Evolutionary conservation across 37 sponge, comb jelly and placozoan species (phyloP).

Genomic region (Agelas oroides): DNA sequence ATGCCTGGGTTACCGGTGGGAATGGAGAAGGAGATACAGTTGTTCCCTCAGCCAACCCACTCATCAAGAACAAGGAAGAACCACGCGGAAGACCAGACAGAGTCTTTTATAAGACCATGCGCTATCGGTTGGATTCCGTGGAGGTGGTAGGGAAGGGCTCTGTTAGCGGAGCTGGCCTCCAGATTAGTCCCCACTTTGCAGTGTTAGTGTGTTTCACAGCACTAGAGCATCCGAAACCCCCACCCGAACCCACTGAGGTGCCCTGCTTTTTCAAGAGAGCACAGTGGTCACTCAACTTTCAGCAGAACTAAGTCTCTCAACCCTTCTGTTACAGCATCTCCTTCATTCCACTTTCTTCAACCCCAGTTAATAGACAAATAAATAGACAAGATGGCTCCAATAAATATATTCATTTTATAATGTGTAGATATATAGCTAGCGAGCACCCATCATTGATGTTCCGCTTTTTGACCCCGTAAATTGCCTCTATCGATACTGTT

Average conservation of each 20-base stretch:
- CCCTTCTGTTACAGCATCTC: too few species aligned
- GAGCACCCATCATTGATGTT: too few species aligned
- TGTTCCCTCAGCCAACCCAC: conserved; percentile 60
- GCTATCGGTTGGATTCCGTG: conserved; percentile 65
- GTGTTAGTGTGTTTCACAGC: conserved; percentile 46
- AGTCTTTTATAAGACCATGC: conserved; percentile 49
- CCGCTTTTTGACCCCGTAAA: too few species aligned
- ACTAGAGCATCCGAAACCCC: conserved; percentile 25
- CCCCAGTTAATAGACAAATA: too few species aligned
- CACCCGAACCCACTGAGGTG: not conserved
- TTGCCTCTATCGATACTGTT: too few species aligned
- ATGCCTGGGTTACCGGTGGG: conserved; percentile 70
- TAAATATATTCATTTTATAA: too few species aligned
- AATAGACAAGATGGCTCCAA: too few species aligned
- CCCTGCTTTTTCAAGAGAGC: conserved; percentile 26
- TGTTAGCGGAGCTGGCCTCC: not conserved
- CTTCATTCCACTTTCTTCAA: too few species aligned
- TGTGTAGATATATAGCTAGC: too few species aligned
- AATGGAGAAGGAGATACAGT: conserved; percentile 53
- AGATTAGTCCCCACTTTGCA: conserved; percentile 71
- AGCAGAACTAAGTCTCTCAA: not conserved
- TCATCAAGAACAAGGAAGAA: conserved; percentile 49
- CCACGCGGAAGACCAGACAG: conserved; percentile 67
- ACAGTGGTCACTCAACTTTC: conserved; percentile 25
- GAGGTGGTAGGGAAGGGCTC: conserved; percentile 64